Base-by-base conservation (phyloP, 2,888 invertebrate genomes). In the Cataglyphis livida region DNA sequence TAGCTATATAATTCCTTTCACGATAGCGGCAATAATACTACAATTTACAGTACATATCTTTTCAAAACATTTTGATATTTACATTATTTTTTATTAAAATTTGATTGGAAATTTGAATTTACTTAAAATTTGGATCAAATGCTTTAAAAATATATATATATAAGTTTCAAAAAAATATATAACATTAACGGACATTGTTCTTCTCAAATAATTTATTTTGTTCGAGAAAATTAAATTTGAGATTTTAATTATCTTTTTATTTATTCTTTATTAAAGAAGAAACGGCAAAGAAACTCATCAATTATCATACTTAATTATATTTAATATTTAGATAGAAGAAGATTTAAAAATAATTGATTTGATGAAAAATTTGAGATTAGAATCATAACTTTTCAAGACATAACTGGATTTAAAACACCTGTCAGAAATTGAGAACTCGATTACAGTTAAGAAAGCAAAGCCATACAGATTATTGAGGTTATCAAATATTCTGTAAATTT, bases 401-500 rank as follows among this genome's bases (percentile, higher is more conserved):
- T 54, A 66, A 65, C 65, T 66, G 54, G 32, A 76, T 25, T 76
- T 15, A 15, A 41, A 32, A n/a, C n/a, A 38, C 28, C 25, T 41
- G 5, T 38, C n/a, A 41, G 28, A 66, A 41, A 76, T 28, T 57
- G 28, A 57, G 57, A 41, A 76, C 15, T 57, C 41, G 57, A 76
- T 76, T 76, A 66, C 66, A 76, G 76, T 76, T 57, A 66, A 38
- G 38, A 25, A n/a, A 28, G 66, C 57, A 61, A 41, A 66, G 38
- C 25, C 38, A 6, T n/a, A 51, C 54, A 18, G 15, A 76, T 76
- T n/a, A 66, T 76, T n/a, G n/a, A 41, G 76, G 28, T 76, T 66
- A 57, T 76, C 57, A 57, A 66, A 66, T 54, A 57, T 76, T 76
- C 54, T 76, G 41, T 35, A 76, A 76, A 76, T 76, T 76, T 41